These are phyloP conservation scores for Saiga tatarica DNA, from an alignment of 2,113 vertebrate species.

Conservation along the genomic window DNA sequence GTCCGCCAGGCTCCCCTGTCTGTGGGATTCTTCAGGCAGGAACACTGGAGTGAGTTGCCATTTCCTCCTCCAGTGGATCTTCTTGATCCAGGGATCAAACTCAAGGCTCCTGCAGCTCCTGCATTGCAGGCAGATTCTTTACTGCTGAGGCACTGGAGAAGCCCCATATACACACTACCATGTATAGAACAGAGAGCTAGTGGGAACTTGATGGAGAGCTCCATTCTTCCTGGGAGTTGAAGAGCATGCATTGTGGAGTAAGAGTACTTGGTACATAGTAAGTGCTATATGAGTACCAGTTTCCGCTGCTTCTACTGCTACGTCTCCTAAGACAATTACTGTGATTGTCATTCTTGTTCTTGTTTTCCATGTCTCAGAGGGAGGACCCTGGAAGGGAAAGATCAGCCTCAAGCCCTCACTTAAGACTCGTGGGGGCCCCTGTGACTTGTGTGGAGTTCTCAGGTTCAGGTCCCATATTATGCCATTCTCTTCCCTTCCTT, in stretches of 20 bases:
- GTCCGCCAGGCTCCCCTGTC: not conserved
- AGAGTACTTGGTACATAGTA: not conserved
- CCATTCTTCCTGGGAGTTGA: not conserved
- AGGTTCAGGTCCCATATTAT: not conserved
- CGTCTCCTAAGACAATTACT: not conserved
- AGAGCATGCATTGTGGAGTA: not conserved
- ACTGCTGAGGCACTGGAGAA: not conserved
- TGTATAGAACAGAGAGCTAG: not conserved
- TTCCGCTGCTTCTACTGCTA: not conserved
- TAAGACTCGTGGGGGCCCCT: not conserved
- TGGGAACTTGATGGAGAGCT: not conserved
- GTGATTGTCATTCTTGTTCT: not conserved
- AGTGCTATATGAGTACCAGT: not conserved
- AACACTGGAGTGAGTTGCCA: not conserved
- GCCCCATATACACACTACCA: not conserved
- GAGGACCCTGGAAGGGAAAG: not conserved
- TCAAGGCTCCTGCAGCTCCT: not conserved
- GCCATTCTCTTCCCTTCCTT: not conserved
- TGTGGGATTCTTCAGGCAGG: not conserved
- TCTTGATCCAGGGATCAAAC: not conserved
- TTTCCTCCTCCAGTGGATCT: not conserved
- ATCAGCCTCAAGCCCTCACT: not conserved
- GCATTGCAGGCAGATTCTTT: not conserved
- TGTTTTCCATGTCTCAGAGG: not conserved
- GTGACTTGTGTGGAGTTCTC: not conserved